A percentile compares a stretch with the other conserved stretches of the same genome.
phyloP scores from a whole-genome alignment of 2,888 invertebrate species.

The Stratiomys singularior region DNA sequence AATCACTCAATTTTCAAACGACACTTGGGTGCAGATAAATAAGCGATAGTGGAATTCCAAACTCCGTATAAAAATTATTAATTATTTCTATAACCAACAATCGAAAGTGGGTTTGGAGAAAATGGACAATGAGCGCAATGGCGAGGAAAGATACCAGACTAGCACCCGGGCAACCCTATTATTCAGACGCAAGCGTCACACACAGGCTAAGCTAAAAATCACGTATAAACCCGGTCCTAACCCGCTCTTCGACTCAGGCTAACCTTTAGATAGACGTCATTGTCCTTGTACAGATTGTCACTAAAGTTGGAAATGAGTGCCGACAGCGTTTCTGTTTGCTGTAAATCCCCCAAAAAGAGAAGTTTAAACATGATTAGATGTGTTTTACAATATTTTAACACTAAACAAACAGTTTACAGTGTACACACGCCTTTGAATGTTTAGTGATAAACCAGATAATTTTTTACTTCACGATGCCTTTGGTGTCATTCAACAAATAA shows the following conservation, averaged over 20 bases:
- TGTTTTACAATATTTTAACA: slow-evolving; percentile 53
- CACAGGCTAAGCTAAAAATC: background rate
- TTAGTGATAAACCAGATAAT: slow-evolving; percentile 49
- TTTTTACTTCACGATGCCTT: slow-evolving; percentile 40
- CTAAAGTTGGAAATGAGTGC: slow-evolving; percentile 39
- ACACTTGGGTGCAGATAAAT: background rate
- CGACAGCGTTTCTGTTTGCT: slow-evolving; percentile 46
- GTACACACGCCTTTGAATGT: slow-evolving; percentile 51
- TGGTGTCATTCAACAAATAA: slow-evolving; percentile 51
- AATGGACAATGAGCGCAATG: too few relatives aligned
- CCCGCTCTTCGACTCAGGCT: background rate
- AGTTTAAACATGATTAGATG: slow-evolving; percentile 51
- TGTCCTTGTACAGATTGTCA: slow-evolving; percentile 48
- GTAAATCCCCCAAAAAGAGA: slow-evolving; percentile 49
- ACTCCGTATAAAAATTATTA: background rate
- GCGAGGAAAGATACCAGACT: too few relatives aligned
- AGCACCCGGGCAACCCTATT: background rate
- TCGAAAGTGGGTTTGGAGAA: background rate
- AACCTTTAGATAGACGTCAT: slow-evolving; percentile 40
- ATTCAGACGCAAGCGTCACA: background rate
- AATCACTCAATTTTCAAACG: slow-evolving; percentile 31
- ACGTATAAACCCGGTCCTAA: background rate
- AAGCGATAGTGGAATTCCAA: background rate
- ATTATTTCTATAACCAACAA: background rate
- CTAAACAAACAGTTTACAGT: slow-evolving; percentile 50